Base-by-base conservation (phyloP, 1,140 invertebrate species). In the Onthophagus taurus region DNA sequence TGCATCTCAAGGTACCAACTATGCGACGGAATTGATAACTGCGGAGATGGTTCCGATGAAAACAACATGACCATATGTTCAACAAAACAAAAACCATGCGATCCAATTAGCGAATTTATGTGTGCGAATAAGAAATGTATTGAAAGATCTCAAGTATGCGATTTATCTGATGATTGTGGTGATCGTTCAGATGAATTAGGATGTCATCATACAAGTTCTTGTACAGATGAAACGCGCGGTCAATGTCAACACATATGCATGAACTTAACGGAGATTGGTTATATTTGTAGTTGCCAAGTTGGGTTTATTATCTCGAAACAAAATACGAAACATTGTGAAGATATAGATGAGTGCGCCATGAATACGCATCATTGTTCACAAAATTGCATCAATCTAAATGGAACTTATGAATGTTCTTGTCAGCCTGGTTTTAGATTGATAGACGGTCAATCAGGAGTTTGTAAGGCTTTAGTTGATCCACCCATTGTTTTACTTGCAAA, bases 111-210 rank as follows among this genome's bases (percentile, higher is more conserved):
- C 1, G 85, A 91, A 63, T 93, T 85, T 58, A 82, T 87, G 51
- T 99, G 96, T 65, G 79, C 83, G 20, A 97, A 97, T 68, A 82
- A 86, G 39, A 83, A 85, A 44, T 99, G 95, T 62, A 79, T 97
- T 33, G 78, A 83, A 19, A 73, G 81, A 17, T 60, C 68, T 1
- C 81, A 83, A 60, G 76, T 95, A 0, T 97, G 92, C 60, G 88
- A 97, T 65, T 77, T 80, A 49, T 71, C 74, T 3, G 83, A 90
- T 53, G 81, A 88, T 58, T 89, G 85, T 60, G 86, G 78, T 0
- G 89, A 93, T 63, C 75, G 73, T 18, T 89, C 86, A 4, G 92
- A 96, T 63, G 92, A 96, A 69, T 68, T 81, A 36, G 91, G 91
- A 30, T 97, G 92, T 60, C 89, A 87, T 66, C 80, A 80, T 43